Evolutionary conservation across 2,113 vertebrate genomes (phyloP).

Genomic region (Hydropotes inermis): DNA sequence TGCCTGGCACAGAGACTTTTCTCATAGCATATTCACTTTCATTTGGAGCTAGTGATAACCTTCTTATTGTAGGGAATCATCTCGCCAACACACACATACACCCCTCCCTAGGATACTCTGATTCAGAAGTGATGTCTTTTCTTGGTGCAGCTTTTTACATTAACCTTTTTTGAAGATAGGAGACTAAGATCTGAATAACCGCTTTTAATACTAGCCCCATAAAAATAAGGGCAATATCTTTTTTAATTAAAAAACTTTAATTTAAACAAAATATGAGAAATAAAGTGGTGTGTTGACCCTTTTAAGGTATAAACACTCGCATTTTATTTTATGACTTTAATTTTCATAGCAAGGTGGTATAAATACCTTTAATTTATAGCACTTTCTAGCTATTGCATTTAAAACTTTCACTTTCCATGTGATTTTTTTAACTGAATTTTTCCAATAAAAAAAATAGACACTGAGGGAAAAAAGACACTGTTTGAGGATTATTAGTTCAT

Average conservation of each 20-base stretch:
- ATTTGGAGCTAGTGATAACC: background rate
- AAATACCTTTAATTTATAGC: background rate
- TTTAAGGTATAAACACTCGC: background rate
- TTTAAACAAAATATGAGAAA: background rate
- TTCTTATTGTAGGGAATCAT: background rate
- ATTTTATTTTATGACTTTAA: background rate
- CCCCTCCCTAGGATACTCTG: background rate
- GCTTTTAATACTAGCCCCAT: background rate
- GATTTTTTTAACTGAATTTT: constrained; percentile 20
- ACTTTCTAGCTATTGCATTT: background rate
- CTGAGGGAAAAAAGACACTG: background rate
- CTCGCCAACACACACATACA: background rate
- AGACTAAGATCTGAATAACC: background rate
- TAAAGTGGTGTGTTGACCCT: background rate
- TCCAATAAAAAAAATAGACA: background rate
- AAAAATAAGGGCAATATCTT: background rate
- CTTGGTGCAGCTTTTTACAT: background rate
- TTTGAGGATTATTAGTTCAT: background rate
- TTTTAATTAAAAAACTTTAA: background rate
- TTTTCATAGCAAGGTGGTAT: background rate
- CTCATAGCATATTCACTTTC: background rate
- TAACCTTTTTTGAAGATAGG: background rate
- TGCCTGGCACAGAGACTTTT: background rate
- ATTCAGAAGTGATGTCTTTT: background rate
- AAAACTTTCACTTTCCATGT: background rate